These are phyloP conservation scores for Sycobia sp. DNA, from an alignment of 1,140 invertebrate genomes.

Conservation along the genomic window DNA sequence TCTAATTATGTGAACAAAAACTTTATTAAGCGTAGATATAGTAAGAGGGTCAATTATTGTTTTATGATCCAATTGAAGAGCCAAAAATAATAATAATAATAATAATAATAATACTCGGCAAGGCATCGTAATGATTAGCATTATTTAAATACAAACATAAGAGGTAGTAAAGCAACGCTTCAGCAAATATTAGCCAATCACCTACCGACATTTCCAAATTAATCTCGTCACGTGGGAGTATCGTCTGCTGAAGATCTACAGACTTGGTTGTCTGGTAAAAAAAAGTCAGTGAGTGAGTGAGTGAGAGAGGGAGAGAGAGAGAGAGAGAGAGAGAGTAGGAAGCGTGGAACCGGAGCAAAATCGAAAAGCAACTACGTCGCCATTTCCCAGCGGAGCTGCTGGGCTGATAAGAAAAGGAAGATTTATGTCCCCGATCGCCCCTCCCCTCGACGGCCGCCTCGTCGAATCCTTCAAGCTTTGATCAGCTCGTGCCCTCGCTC, in stretches of 20 bases:
- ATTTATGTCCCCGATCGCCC: slow-evolving; percentile 53
- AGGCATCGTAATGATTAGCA: too few relatives aligned
- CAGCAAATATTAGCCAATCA: too few relatives aligned
- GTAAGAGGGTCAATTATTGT: too few relatives aligned
- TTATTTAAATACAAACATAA: too few relatives aligned
- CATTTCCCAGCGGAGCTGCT: slow-evolving; percentile 42
- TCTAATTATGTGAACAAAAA: too few relatives aligned
- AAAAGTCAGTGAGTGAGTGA: slow-evolving; percentile 40
- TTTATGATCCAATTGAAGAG: too few relatives aligned
- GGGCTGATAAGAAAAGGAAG: slow-evolving; percentile 48
- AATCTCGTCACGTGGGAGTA: slow-evolving; percentile 28
- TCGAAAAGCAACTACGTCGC: slow-evolving; percentile 37
- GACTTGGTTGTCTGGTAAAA: slow-evolving; percentile 51
- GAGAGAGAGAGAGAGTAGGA: slow-evolving; percentile 5
- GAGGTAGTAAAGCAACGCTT: too few relatives aligned
- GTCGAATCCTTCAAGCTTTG: slow-evolving; percentile 22
- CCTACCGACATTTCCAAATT: background rate
- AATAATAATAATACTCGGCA: too few relatives aligned
- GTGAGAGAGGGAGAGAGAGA: slow-evolving; percentile 35
- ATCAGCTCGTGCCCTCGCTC: slow-evolving; percentile 18
- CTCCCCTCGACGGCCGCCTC: slow-evolving; percentile 40
- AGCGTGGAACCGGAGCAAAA: too few relatives aligned
- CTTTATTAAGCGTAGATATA: too few relatives aligned
- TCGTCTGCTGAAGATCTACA: too few relatives aligned
- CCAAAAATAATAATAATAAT: too few relatives aligned